Base-by-base conservation (phyloP, 2,113 vertebrate species). In the Lampris megalopsis region DNA sequence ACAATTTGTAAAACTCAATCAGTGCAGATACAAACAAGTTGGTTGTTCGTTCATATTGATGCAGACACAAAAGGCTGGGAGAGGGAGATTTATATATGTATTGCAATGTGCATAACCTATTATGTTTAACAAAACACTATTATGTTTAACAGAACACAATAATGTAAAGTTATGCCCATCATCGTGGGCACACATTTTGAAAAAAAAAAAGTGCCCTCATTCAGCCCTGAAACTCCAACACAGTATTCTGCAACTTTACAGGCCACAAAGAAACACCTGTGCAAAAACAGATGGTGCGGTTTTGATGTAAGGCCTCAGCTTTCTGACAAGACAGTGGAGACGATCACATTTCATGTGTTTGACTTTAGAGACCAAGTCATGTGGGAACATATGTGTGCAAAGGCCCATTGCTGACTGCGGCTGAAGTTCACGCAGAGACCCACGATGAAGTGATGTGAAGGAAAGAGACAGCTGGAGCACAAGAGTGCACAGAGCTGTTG, bases 221-320 rank as follows among this genome's bases (percentile, higher is more conserved):
- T 24, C 45, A 43, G 9, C 2, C 1, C 43, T 35, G 35, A 54
- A 41, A 58, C 50, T 13, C 13, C 9, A 40, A 65, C 41, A 68
- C 37, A 45, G 36, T 24, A 4, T 13, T 54, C 40, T 67, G 66
- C 71, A 41, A 43, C 40, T 62, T 5, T 11, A 45, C 4, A 40
- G 9, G 47, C 54, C 64, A 35, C 9, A 67, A n/a, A 73, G 52
- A 38, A 24, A 69, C 66, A 75, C 75, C 80, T 85, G 78, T 72
- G 59, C 42, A 64, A 56, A 63, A 79, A 62, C 82, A 85, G 77
- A 71, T 69, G 73, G 70, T 61, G 61, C 57, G 74, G 63, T 59
- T 66, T 61, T 49, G 8, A 71, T 59, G 38, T 38, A 70, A 66
- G 68, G 69, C 53, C 62, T 69, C 38, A 36, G 75, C 67, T 68